Conservation (phyloP, 2,113 vertebrate species). For the Grus americana region DNA sequence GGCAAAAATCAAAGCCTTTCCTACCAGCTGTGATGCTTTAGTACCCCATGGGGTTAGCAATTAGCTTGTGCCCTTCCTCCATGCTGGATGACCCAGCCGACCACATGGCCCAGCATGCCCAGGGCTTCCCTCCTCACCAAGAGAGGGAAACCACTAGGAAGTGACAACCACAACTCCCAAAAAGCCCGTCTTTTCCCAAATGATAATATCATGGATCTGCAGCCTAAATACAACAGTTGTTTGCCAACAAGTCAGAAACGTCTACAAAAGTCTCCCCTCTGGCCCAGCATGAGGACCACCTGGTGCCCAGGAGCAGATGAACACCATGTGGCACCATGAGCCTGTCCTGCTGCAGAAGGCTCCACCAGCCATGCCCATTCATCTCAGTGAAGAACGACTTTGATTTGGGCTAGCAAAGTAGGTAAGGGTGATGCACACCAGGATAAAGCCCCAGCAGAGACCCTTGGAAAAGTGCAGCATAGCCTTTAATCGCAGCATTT, state of each 20-base stretch:
- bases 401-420: not conserved
- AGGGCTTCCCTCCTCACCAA: not conserved
- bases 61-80: not conserved
- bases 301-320: not conserved
- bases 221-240: not conserved
- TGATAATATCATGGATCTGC: not conserved
- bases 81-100: rapidly evolving
- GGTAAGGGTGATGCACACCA: not conserved
- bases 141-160: not conserved
- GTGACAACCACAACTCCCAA: not conserved
- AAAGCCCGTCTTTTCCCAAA: not conserved
- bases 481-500: not conserved
- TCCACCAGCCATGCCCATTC: not conserved
- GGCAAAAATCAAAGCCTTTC: not conserved
- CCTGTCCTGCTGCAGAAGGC: not conserved
- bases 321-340: rapidly evolving
- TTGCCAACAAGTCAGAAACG: not conserved
- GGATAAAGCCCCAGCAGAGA: not conserved
- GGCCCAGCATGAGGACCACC: not conserved
- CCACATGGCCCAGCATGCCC: not conserved
- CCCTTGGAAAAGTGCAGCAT: not conserved
- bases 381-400: not conserved
- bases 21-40: not conserved
- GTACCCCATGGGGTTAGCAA: not conserved
- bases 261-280: not conserved